Evolutionary conservation across 2,113 vertebrate genomes (phyloP), one percentile per base, ranked within the genome.

Genomic region (Motacilla tschutschensis): DNA sequence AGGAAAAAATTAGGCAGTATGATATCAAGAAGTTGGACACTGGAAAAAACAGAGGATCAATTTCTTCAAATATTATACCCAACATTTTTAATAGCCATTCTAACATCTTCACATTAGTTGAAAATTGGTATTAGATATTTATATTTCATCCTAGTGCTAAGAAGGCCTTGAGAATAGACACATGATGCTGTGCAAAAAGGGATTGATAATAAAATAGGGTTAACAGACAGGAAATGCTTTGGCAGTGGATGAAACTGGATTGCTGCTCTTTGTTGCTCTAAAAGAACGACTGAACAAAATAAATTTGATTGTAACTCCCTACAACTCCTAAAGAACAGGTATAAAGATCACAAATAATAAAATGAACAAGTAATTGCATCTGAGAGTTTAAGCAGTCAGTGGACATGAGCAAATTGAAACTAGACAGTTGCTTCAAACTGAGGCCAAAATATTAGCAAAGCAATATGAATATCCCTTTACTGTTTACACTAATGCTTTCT

Each of bases 211-310:
- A 83, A 86, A 80, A 84, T 50, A 76, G 26, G 33, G 38, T 77
- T 90, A 92, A 83, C 33, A 77, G 44, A 47, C 36, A 82, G 81
- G 53, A 83, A 92, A 78, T 28, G 36, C 38, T 54, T 84, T 88
- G 60, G 41, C 67, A 71, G 44, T 1, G 0, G 41, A 90, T 93
- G 64, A 92, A 90, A 88, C n/a, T 1, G 2, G 25, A 82, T 70
- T 80, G 33, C 25, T 81, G 24, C 13, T 84, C 53, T 87, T 67
- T 63, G n/a, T 53, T 85, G 26, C 57, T 71, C 46, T 88, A 38
- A 86, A 90, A 88, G 67, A 91, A 87, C n/a, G 47, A 86, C 50
- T n/a, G 44, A 87, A 83, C 33, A 89, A 69, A n/a, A 60, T 57
- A 64, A 84, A 82, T 93, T 74, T 77, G 44, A 74, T 70, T 79